These are phyloP conservation scores for Acrobasis repandana DNA, from an alignment of 2,888 invertebrate species.

Conservation along the genomic window DNA sequence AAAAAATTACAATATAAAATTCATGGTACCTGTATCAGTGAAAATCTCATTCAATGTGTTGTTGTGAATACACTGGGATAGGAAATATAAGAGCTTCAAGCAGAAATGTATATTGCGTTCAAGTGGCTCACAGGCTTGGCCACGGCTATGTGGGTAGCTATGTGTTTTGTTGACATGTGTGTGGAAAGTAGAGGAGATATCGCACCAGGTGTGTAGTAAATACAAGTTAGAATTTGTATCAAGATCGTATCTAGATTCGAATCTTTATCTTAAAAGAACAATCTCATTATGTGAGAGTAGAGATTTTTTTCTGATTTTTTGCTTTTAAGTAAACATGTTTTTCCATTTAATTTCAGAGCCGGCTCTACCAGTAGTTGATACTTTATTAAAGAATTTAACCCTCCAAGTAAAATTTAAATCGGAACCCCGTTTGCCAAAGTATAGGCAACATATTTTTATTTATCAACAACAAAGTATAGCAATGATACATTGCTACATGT, in stretches of 20 bases:
- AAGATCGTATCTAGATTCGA: background rate
- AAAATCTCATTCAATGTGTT: constrained; percentile 29
- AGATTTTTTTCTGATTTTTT: too few species aligned
- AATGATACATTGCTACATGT: constrained; percentile 51
- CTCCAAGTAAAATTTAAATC: constrained; percentile 10
- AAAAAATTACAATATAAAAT: constrained; percentile 45
- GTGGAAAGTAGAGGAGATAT: constrained; percentile 33
- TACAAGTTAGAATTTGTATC: background rate
- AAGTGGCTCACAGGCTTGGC: constrained; percentile 65
- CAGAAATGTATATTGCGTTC: constrained; percentile 70
- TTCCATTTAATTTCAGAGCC: constrained; percentile 12
- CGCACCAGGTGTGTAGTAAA: constrained; percentile 35
- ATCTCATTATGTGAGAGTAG: too few species aligned
- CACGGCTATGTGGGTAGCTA: constrained; percentile 61
- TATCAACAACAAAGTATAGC: constrained; percentile 19
- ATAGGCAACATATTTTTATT: constrained; percentile 24
- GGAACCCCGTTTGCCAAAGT: constrained; percentile 24
- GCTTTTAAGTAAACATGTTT: too few species aligned
- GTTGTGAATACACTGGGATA: constrained; percentile 14
- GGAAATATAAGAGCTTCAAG: constrained; percentile 26
- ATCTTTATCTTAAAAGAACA: too few species aligned
- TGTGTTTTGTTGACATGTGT: constrained; percentile 53
- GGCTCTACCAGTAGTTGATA: constrained; percentile 29
- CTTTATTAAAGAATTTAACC: constrained; percentile 36
- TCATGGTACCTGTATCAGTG: constrained; percentile 41